Conservation (phyloP, 2,797 vertebrate species). For the Semaprochilodus insignis region DNA sequence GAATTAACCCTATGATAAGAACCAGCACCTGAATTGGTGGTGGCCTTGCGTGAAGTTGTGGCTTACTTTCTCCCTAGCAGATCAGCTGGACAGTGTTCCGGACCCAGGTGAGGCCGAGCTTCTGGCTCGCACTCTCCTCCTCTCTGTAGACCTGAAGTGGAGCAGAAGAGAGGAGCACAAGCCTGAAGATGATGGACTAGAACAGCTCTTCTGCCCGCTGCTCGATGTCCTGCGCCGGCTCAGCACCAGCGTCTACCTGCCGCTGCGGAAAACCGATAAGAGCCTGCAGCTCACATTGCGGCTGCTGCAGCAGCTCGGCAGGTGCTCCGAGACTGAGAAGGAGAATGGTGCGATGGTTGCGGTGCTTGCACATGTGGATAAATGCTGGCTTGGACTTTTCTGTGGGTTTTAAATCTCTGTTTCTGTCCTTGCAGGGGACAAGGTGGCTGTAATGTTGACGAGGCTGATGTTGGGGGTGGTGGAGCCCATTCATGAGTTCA, state of each 20-base stretch:
- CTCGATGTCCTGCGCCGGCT: slow-evolving; percentile 87
- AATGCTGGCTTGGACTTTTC: background rate
- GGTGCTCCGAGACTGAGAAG: slow-evolving; percentile 9
- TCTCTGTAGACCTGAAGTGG: slow-evolving; percentile 86
- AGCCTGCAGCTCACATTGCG: slow-evolving; percentile 89
- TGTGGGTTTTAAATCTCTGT: slow-evolving; percentile 2
- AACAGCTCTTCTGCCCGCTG: slow-evolving; percentile 85
- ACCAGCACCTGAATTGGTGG: too few relatives aligned
- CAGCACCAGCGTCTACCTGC: slow-evolving; percentile 88
- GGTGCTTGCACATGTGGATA: too few relatives aligned
- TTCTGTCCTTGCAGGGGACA: slow-evolving; percentile 73
- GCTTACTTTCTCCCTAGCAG: slow-evolving; percentile 56
- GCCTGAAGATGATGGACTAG: slow-evolving; percentile 68
- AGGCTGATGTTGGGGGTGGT: slow-evolving; percentile 68
- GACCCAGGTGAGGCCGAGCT: slow-evolving; percentile 86
- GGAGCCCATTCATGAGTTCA: slow-evolving; percentile 84
- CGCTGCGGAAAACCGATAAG: slow-evolving; percentile 87
- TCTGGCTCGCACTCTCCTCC: slow-evolving; percentile 83
- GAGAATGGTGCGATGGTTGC: slow-evolving; percentile 63
- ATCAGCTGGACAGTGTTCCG: slow-evolving; percentile 73
- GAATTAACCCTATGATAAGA: too few relatives aligned
- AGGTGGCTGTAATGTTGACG: slow-evolving; percentile 72
- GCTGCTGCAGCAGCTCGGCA: slow-evolving; percentile 76
- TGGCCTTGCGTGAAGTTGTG: background rate
- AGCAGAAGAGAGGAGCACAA: slow-evolving; percentile 65